Base-by-base conservation (phyloP, 2,797 vertebrate genomes). In the Centroberyx gerrardi region DNA sequence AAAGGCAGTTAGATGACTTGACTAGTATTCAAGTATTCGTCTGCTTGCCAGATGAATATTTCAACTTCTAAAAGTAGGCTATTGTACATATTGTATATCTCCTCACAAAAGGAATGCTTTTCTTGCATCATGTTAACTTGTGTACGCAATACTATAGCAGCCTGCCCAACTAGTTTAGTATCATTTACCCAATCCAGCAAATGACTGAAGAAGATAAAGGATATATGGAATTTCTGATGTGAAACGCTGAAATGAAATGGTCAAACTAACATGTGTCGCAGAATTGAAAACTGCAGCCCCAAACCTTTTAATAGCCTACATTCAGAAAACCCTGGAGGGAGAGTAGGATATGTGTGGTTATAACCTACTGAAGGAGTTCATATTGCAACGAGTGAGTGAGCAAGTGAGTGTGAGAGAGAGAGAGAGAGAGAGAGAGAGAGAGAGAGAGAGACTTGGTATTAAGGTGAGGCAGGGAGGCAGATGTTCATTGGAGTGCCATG, bases 61-160 rank as follows among this genome's bases (percentile, higher is more conserved):
- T 44, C 27, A 42, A 75, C 59, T 52, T 78, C 36, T 22, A 2
- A 72, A 17, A 44, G 38, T 40, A 40, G 38, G 65, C 56, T 68
- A 68, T 62, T 88, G 81, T 88, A 81, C 52, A 89, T 78, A 79
- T 36, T 80, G 76, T 84, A 8, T 73, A 78, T 62, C 9, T 81
- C 13, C 61, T 60, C 13, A 48, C 31, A 71, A 65, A 53, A 53
- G 44, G 58, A 51, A 56, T 46, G 55, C 31, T 68, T 84, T 76
- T 59, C 52, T 65, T 76, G 55, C 7, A 58, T 81, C 36, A 49
- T 78, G 46, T 83, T 74, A 71, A 71, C 54, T 40, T 54, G 36
- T 54, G 28, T 28, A 53, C 48, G 44, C 62, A 52, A 18, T 31
- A 22, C 65, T 74, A n/a, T 60, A 68, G 52, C 68, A 76, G 73